Evolutionary conservation across 2,113 vertebrate species (phyloP), one percentile per base, ranked within the genome.

Genomic region (Odobenus rosmarus): DNA sequence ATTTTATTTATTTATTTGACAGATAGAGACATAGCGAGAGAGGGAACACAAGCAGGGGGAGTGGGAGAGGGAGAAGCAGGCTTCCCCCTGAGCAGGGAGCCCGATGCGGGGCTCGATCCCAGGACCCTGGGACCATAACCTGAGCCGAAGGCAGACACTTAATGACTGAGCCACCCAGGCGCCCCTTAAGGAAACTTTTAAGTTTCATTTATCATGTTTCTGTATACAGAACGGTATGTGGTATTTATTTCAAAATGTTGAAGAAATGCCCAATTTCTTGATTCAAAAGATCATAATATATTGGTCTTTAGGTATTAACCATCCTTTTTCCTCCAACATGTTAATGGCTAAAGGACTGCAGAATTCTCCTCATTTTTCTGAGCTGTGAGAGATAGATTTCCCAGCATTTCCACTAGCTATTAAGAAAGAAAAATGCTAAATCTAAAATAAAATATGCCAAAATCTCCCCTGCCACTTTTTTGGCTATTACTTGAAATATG

Each of bases 381-480:
- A 64, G 19, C 11, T 86, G 4, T 74, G 7, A 83, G 62, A 82
- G 51, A 36, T 33, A 18, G 83, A 49, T 46, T 95, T 72, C 49
- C 42, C 26, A 72, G 23, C 3, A 88, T 91, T 87, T 90, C n/a
- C 57, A 69, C 28, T 95, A 69, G 33, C 53, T 88, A 85, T 81
- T 82, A 77, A 90, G 53, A 88, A 88, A 95, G 15, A 86, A 88
- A 92, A 87, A 84, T 59, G 33, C 10, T 93, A 67, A 89, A 57
- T 96, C 49, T 97, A 57, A 95, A 97, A 96, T 84, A 93, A 87
- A 97, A 51, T 51, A 88, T 51, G 49, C 12, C 42, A 53, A 90
- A 90, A 55, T 88, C 15, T 83, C 8, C 46, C 86, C 46, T 95
- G 5, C 11, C 9, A 14, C n/a, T 72, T 69, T 62, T 76, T 72